Evolutionary conservation across 2,113 vertebrate species (phyloP).

Genomic region (Onychorhynchus coronatus): DNA sequence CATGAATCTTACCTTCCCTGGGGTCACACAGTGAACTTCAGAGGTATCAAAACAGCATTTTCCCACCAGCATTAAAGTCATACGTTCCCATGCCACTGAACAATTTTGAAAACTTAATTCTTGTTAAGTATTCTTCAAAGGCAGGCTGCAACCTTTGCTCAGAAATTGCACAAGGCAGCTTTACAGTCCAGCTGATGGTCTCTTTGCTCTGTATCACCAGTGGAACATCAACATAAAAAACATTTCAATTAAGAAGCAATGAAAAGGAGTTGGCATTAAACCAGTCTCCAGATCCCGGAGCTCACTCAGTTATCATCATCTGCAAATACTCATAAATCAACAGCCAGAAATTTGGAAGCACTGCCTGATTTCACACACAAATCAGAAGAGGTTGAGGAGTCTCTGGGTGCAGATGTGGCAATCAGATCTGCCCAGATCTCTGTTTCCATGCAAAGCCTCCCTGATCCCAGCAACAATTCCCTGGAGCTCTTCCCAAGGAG

Average conservation of each 20-base stretch:
- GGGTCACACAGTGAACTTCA: neutral
- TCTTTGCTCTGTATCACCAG: neutral
- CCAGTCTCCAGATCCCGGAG: neutral
- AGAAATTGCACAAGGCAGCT: neutral
- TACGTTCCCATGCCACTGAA: neutral
- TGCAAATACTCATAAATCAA: neutral
- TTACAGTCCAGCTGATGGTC: neutral
- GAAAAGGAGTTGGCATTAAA: neutral
- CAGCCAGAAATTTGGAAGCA: neutral
- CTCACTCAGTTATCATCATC: neutral
- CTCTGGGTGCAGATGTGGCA: neutral
- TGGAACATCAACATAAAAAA: neutral
- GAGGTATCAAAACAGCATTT: neutral
- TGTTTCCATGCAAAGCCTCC: neutral
- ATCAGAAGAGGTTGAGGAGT: neutral
- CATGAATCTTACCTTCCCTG: neutral
- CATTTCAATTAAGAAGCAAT: neutral
- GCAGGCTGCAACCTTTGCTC: neutral
- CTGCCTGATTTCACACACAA: neutral
- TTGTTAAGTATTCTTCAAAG: neutral
- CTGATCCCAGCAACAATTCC: neutral
- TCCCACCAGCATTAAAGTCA: neutral
- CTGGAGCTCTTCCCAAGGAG: conserved; percentile 20
- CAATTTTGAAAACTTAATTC: neutral
- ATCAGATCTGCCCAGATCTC: neutral